Conservation (phyloP, 2,797 vertebrate genomes). For the Harpagifer antarcticus region DNA sequence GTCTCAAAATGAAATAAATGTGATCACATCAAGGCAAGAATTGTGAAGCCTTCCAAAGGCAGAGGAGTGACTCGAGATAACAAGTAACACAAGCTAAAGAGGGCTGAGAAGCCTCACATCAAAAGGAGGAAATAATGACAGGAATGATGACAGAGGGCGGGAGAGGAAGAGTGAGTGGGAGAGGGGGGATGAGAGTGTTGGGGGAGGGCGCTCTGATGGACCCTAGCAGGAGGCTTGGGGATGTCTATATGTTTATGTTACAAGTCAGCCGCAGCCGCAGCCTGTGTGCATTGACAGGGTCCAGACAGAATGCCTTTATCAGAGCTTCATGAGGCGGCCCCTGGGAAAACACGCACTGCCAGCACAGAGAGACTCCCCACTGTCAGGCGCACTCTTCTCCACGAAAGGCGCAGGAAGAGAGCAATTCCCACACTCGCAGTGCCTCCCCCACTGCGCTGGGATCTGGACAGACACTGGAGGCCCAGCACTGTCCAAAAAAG, state of each 20-base stretch:
- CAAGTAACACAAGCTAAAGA: slow-evolving; percentile 81
- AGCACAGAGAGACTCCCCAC: slow-evolving; percentile 80
- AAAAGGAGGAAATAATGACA: slow-evolving; percentile 88
- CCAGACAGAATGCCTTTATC: slow-evolving; percentile 84
- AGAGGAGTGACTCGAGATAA: slow-evolving; percentile 77
- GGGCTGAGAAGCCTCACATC: slow-evolving; percentile 83
- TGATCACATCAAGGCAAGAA: slow-evolving; percentile 79
- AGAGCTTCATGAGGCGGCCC: slow-evolving; percentile 77
- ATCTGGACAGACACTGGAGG: slow-evolving; percentile 69
- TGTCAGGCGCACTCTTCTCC: slow-evolving; percentile 77
- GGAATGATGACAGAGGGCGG: slow-evolving; percentile 85
- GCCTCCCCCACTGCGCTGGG: slow-evolving; percentile 71
- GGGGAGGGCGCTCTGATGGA: slow-evolving; percentile 72
- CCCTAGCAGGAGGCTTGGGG: slow-evolving; percentile 78
- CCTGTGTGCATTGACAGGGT: slow-evolving; percentile 77
- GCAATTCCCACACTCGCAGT: slow-evolving; percentile 82
- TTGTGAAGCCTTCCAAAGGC: slow-evolving; percentile 80
- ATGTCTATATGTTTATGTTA: slow-evolving; percentile 86
- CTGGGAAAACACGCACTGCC: slow-evolving; percentile 80
- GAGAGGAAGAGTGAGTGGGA: slow-evolving; percentile 63
- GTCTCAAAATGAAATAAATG: slow-evolving; percentile 75
- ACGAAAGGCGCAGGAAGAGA: slow-evolving; percentile 79
- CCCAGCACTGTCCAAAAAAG: slow-evolving; percentile 78
- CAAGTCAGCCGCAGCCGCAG: slow-evolving; percentile 77
- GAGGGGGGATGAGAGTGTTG: slow-evolving; percentile 55